Base-by-base conservation (phyloP, 2,888 invertebrate genomes). In the Cheilosia scutellata region DNA sequence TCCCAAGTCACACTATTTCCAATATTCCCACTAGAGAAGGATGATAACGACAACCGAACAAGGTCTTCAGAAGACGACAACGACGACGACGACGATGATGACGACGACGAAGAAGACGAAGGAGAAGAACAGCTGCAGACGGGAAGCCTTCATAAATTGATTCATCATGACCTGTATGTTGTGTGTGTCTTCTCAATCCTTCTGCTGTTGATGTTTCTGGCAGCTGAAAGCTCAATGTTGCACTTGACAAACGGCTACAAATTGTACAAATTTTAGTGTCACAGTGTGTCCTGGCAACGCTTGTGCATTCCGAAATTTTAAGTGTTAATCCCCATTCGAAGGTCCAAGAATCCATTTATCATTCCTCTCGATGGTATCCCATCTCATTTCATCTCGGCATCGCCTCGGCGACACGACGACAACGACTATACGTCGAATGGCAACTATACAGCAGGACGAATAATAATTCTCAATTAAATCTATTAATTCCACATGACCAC, bases 191-290 rank as follows among this genome's bases (percentile, higher is more conserved):
- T 63, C 33, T 27, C 55, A 27, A n/a, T 60, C 76, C 37, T 71
- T 27, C 47, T 66, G 60, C 47, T 47, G 82, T 76, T 78, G 82
- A 83, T 83, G 78, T 68, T 74, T 44, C 72, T 77, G 86, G 72
- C 76, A 86, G 58, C 62, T 82, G 86, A 82, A 86, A 82, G 82
- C 86, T 86, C 76, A 82, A 68, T 86, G 82, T 89, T 89, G 87
- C 84, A 87, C 87, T 87, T 88, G 88, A 89, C 88, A 90, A 90
- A 89, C 88, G 88, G 87, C 89, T 88, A 90, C 90, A 90, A 90
- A 90, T 90, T 90, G 89, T 88, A 87, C 88, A 89, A 88, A 90
- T 90, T 88, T 89, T 88, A 89, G 88, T 89, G 88, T 88, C 87
- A 90, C 88, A 89, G 87, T 87, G 58, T 84, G 75, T 80, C 79